Evolutionary conservation across 2,888 invertebrate genomes (phyloP).

Genomic region (Parnassius smintheus): DNA sequence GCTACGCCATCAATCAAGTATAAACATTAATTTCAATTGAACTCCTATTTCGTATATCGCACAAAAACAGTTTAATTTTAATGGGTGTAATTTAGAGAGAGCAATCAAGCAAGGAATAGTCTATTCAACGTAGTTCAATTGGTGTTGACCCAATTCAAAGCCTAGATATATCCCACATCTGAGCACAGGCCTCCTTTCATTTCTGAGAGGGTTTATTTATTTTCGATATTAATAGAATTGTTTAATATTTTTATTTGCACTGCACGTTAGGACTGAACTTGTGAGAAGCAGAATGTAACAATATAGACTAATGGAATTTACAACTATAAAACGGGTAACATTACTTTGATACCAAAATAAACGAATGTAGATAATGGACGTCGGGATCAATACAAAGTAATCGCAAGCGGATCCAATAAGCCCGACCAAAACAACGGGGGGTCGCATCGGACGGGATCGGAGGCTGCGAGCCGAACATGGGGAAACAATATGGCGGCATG

Average conservation of each 20-base stretch:
- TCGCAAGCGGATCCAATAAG: slow-evolving; percentile 80
- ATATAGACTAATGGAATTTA: slow-evolving; percentile 57
- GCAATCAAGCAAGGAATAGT: no score
- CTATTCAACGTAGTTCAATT: no score
- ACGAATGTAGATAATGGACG: slow-evolving; percentile 79
- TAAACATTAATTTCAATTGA: neutral
- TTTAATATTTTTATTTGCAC: slow-evolving; percentile 8
- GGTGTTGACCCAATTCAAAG: no score
- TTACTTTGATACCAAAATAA: slow-evolving; percentile 75
- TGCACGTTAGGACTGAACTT: slow-evolving; percentile 10
- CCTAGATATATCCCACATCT: no score
- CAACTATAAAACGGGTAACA: slow-evolving; percentile 64
- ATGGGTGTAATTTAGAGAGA: slow-evolving; percentile 47
- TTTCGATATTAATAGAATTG: slow-evolving; percentile 7
- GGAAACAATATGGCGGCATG: slow-evolving; percentile 81
- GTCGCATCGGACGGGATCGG: slow-evolving; percentile 63
- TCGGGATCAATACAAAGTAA: slow-evolving; percentile 80
- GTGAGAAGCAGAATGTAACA: slow-evolving; percentile 36
- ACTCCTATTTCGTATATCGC: neutral
- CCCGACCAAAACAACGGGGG: slow-evolving; percentile 76
- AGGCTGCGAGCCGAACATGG: slow-evolving; percentile 69
- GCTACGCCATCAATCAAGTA: neutral
- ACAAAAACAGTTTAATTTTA: slow-evolving; percentile 46
- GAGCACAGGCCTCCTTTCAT: no score
- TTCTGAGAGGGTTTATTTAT: no score